Evolutionary conservation across 2,888 invertebrate genomes (phyloP).

Genomic region (Phyllotreta striolata): DNA sequence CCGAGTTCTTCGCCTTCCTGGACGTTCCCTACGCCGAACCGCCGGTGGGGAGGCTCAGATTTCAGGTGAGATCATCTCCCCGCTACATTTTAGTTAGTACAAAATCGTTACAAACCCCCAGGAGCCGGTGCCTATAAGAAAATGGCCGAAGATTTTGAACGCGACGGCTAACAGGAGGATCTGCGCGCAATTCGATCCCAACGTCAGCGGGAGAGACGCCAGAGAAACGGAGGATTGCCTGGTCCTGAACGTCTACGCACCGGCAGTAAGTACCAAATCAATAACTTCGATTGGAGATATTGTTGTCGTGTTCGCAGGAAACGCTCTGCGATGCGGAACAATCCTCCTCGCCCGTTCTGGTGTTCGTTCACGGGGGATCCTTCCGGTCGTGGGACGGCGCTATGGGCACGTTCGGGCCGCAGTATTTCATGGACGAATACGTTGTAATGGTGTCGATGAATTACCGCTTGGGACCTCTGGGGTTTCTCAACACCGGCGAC

Average conservation of each 20-base stretch:
- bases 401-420: conserved; percentile 37
- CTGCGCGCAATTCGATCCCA: conserved; percentile 30
- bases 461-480: conserved; percentile 37
- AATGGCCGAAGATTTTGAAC: conserved; percentile 34
- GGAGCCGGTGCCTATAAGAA: not conserved
- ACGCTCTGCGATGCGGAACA: not conserved
- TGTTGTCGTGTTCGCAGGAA: not conserved
- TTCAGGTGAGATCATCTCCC: no score
- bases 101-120: conserved; percentile 12
- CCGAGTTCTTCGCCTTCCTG: conserved; percentile 17
- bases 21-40: conserved; percentile 24
- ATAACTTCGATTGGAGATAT: no score
- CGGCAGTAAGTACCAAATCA: conserved; percentile 21
- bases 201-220: conserved; percentile 3
- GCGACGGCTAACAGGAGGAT: conserved; percentile 33
- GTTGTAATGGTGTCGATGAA: conserved; percentile 40
- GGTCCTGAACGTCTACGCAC: conserved; percentile 37
- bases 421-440: conserved; percentile 38
- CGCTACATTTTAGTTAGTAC: no score
- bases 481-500: not conserved
- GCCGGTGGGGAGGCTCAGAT: conserved; percentile 24
- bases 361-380: conserved; percentile 48
- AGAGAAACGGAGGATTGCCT: conserved; percentile 38
- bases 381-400: conserved; percentile 36
- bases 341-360: conserved; percentile 40